These are phyloP conservation scores for Agonum fuliginosum DNA, from an alignment of 2,888 invertebrate species.

Conservation along the genomic window DNA sequence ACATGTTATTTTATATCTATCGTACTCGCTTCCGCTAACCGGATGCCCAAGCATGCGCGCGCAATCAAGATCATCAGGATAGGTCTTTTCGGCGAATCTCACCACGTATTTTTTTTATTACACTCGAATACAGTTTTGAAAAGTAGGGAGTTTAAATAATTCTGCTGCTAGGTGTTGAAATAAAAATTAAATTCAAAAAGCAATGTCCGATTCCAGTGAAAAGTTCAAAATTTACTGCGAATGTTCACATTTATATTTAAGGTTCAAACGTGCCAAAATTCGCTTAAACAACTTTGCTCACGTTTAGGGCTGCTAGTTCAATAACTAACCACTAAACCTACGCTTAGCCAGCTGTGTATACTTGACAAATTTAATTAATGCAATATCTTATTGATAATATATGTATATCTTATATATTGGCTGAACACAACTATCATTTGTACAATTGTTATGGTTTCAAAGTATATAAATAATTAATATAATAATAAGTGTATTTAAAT, in stretches of 20 bases:
- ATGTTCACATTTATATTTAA: constrained; percentile 48
- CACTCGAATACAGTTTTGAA: constrained; percentile 9
- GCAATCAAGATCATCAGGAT: no score
- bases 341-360: constrained; percentile 74
- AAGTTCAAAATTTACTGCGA: constrained; percentile 51
- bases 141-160: constrained; percentile 13
- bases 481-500: constrained; percentile 65
- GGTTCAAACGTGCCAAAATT: constrained; percentile 71
- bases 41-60: no score
- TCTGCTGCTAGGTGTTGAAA: constrained; percentile 1
- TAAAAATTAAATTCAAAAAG: constrained; percentile 5
- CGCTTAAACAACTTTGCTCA: constrained; percentile 69
- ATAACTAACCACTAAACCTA: constrained; percentile 64
- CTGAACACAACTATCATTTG: constrained; percentile 69
- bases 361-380: constrained; percentile 69
- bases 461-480: constrained; percentile 68
- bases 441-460: constrained; percentile 74
- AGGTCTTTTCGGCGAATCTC: constrained; percentile 28
- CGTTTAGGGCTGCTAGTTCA: constrained; percentile 59
- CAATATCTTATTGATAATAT: constrained; percentile 68
- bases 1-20: no score
- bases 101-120: constrained; percentile 9
- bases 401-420: constrained; percentile 72
- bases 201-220: constrained; percentile 19
- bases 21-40: no score